Conservation (phyloP, 1,140 invertebrate genomes). For the Physella acuta region DNA sequence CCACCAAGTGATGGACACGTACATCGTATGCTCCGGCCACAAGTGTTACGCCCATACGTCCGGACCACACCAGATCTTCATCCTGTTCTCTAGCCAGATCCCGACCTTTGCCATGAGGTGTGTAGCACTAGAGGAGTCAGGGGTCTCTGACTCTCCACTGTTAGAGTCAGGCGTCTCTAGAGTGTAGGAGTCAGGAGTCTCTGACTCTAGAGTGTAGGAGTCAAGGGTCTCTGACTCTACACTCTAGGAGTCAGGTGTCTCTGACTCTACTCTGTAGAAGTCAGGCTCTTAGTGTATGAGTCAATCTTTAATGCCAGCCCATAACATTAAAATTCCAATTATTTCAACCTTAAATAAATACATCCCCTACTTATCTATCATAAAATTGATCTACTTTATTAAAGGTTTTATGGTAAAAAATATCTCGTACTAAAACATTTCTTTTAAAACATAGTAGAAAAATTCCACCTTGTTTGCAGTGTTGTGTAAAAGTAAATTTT, state of each 20-base stretch:
- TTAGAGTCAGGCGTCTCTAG: background rate
- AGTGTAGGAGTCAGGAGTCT: background rate
- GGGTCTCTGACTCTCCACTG: background rate
- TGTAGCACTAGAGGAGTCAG: background rate
- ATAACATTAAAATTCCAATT: no score
- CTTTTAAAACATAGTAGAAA: no score
- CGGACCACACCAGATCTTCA: conserved; percentile 51
- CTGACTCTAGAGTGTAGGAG: background rate
- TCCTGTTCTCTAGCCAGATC: conserved; percentile 49
- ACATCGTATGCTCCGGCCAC: conserved; percentile 81
- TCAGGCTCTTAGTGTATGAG: background rate
- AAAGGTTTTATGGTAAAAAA: no score
- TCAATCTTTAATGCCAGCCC: no score
- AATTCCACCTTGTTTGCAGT: no score
- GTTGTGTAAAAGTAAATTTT: no score
- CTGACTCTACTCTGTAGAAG: background rate
- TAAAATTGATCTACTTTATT: no score
- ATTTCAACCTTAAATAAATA: no score
- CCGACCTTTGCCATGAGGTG: conserved; percentile 61
- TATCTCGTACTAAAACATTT: no score
- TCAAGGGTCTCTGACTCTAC: no score
- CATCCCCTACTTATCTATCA: no score
- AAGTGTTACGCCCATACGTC: conserved; percentile 70
- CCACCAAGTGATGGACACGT: conserved; percentile 68
- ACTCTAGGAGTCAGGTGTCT: background rate